A percentile compares a stretch with the other conserved stretches of the same genome.
phyloP scores from a whole-genome alignment of 92 coral and sea anemone species.

The Epizoanthus scotinus region DNA sequence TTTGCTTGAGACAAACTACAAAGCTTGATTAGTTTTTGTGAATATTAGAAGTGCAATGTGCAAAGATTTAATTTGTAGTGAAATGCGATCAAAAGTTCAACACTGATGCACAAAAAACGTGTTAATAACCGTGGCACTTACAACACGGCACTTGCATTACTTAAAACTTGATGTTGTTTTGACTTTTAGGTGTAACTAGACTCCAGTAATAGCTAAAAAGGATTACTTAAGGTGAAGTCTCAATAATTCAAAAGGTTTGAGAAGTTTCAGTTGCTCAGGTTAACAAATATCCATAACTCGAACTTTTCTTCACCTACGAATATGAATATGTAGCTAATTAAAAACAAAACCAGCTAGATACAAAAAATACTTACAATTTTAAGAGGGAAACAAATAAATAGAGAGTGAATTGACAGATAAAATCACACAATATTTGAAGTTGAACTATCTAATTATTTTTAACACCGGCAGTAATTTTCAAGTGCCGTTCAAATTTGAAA shows the following conservation, averaged over 20 bases:
- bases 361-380: not conserved
- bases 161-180: not conserved
- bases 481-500: conserved; percentile 42
- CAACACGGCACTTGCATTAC: not conserved
- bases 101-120: not conserved
- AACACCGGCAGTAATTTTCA: conserved; percentile 41
- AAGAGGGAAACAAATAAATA: conserved; percentile 12
- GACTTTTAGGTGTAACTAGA: not conserved
- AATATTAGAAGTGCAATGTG: not conserved
- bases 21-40: too few relatives aligned
- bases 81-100: not conserved
- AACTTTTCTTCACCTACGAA: not conserved
- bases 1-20: too few relatives aligned
- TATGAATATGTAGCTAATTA: not conserved
- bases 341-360: conserved; percentile 1
- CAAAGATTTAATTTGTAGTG: not conserved
- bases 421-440: conserved; percentile 34
- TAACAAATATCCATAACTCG: not conserved
- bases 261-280: not conserved
- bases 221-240: not conserved
- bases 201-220: not conserved
- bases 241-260: not conserved
- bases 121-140: not conserved
- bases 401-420: conserved; percentile 28
- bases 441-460: conserved; percentile 42